These are phyloP conservation scores for Stigmatopora nigra DNA, from an alignment of 2,113 vertebrate genomes.

Conservation along the genomic window DNA sequence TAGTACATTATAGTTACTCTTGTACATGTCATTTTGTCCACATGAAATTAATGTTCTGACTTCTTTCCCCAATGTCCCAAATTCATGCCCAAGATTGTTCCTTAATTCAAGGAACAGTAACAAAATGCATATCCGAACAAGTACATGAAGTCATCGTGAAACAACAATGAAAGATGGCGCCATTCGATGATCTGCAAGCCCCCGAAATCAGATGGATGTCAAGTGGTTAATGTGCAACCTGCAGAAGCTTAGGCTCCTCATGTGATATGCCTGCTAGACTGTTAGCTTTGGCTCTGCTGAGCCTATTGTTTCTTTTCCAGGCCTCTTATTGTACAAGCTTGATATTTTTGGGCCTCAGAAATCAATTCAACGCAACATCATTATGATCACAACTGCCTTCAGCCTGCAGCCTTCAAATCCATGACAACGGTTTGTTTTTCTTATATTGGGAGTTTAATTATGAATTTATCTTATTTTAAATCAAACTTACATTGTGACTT, in stretches of 20 bases:
- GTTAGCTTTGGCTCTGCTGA: conserved; percentile 39
- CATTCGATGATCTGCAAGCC: conserved; percentile 13
- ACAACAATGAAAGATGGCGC: neutral
- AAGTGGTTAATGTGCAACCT: conserved; percentile 62
- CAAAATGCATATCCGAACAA: neutral
- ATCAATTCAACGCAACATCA: conserved; percentile 15
- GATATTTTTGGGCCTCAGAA: conserved; percentile 13
- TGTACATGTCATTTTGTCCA: too few relatives aligned
- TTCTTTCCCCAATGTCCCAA: too few relatives aligned
- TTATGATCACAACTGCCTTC: neutral
- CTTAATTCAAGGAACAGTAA: neutral
- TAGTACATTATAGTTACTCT: too few relatives aligned
- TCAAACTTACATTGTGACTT: too few relatives aligned
- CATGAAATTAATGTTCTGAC: too few relatives aligned
- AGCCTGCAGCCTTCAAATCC: conserved; percentile 5
- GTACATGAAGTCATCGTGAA: too few relatives aligned
- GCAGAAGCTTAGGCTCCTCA: conserved; percentile 24
- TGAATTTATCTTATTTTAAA: too few relatives aligned
- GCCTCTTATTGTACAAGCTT: conserved; percentile 3
- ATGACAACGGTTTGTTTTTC: conserved; percentile 49
- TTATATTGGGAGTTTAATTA: neutral
- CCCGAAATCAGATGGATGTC: conserved; percentile 16
- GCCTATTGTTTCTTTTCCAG: conserved; percentile 23
- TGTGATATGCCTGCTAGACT: conserved; percentile 50
- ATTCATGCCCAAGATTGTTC: too few relatives aligned